Base-by-base conservation (phyloP, 2,888 invertebrate genomes). In the Physocephala rufipes region DNA sequence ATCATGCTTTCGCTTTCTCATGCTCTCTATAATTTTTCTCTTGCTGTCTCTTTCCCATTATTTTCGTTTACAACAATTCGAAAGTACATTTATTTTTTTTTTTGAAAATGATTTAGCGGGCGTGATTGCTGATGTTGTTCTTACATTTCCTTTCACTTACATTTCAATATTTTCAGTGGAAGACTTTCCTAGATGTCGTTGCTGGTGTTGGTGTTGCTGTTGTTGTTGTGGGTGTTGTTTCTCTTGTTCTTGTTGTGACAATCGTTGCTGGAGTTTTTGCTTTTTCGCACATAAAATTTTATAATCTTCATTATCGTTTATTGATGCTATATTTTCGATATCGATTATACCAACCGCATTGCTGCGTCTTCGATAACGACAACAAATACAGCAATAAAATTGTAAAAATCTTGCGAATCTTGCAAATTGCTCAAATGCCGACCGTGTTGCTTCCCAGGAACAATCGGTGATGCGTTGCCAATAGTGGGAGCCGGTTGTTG, bases 321-420 rank as follows among this genome's bases (percentile, higher is more conserved):
- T 36, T 9, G 36, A 36, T 36, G 19, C 9, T 24, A 47, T 16
- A 63, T 21, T 66, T n/a, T 61, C 67, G 19, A 75, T 74, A 72
- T 70, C 47, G 45, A 70, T 21, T 12, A 72, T 64, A 53, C 79
- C 79, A 71, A 85, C 85, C 82, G 85, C 84, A 85, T 85, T 86
- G 80, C n/a, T n/a, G n/a, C 77, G 78, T 69, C 80, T 77, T 68
- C 77, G 77, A 77, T 82, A 78, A 70, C 74, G 77, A 71, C 80
- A 81, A 75, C 80, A 81, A 74, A 78, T 73, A 76, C 79, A 80
- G 74, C 79, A 81, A 63, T 78, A 79, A 30, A 76, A 71, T 72
- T 77, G 77, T 72, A 79, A 73, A 73, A 76, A 77, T 58, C 74
- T 71, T 19, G 77, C 79, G 43, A 81, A 72, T 70, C 73, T 71